phyloP scores from a whole-genome alignment of 2,113 vertebrate species.

The Neomonachus schauinslandi region DNA sequence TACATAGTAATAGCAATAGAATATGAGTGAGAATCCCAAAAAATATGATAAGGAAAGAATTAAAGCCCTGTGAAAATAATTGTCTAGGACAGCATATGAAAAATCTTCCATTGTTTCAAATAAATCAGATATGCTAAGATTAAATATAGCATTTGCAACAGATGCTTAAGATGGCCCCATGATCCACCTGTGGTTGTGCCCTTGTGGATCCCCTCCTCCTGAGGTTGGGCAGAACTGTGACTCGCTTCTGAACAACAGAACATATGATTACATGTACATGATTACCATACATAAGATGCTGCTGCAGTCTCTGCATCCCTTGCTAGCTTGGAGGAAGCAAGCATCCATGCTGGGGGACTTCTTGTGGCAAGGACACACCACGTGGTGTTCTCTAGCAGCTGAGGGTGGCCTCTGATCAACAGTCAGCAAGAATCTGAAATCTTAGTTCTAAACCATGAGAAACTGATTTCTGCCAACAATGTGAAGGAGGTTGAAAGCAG shows the following conservation, averaged over 20 bases:
- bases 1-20: background rate
- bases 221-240: background rate
- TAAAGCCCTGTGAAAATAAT: background rate
- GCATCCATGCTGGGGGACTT: background rate
- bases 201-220: background rate
- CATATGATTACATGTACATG: fast-evolving
- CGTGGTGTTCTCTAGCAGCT: background rate
- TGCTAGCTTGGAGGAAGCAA: background rate
- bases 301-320: background rate
- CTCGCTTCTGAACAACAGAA: background rate
- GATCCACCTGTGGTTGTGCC: background rate
- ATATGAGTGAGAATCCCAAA: background rate
- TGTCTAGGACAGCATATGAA: background rate
- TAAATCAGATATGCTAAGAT: background rate
- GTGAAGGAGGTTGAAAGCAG: background rate
- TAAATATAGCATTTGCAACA: background rate
- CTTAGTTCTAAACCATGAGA: background rate
- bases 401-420: background rate
- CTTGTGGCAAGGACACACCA: background rate
- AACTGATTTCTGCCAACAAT: background rate
- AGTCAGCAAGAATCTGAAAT: background rate
- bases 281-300: too few relatives aligned
- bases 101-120: background rate
- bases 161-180: background rate
- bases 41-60: background rate